Percentiles rank a stretch among this genome's conserved stretches.
These are phyloP conservation scores for Oscheius myriophilus DNA, from an alignment of 2,888 invertebrate genomes.

Conservation along the genomic window DNA sequence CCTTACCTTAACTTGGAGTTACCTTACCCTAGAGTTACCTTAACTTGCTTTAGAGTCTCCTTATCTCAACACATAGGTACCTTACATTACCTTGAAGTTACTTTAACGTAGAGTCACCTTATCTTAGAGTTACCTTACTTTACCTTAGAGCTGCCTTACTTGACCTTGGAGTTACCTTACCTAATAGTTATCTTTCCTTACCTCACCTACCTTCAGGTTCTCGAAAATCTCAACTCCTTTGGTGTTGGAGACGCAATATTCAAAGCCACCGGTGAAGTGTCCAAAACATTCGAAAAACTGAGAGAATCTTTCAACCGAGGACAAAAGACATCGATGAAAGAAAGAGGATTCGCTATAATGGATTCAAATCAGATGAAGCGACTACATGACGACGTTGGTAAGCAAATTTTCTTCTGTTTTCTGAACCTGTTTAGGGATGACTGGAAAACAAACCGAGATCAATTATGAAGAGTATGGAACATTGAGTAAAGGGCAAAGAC, in stretches of 20 bases:
- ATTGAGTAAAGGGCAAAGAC: constrained; percentile 29
- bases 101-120: too few relatives aligned
- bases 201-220: constrained; percentile 29
- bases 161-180: too few relatives aligned
- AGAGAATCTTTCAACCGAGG: constrained; percentile 40
- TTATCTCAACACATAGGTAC: too few relatives aligned
- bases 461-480: constrained; percentile 35
- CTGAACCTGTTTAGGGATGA: constrained; percentile 2
- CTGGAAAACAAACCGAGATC: constrained; percentile 20
- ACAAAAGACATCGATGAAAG: constrained; percentile 50
- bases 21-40: too few relatives aligned
- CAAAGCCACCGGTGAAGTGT: constrained; percentile 53
- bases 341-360: constrained; percentile 54
- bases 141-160: too few relatives aligned
- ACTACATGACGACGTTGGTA: constrained; percentile 50
- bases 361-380: constrained; percentile 48
- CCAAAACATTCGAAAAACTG: constrained; percentile 50
- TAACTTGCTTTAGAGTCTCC: too few relatives aligned
- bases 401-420: not conserved
- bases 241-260: constrained; percentile 39
- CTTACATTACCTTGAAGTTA: too few relatives aligned
- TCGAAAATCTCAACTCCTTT: constrained; percentile 28
- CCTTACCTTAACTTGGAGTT: too few relatives aligned
- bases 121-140: too few relatives aligned
- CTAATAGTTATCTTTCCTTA: too few relatives aligned